phyloP scores from a whole-genome alignment of 2,113 vertebrate species.

The Athene cunicularia region DNA sequence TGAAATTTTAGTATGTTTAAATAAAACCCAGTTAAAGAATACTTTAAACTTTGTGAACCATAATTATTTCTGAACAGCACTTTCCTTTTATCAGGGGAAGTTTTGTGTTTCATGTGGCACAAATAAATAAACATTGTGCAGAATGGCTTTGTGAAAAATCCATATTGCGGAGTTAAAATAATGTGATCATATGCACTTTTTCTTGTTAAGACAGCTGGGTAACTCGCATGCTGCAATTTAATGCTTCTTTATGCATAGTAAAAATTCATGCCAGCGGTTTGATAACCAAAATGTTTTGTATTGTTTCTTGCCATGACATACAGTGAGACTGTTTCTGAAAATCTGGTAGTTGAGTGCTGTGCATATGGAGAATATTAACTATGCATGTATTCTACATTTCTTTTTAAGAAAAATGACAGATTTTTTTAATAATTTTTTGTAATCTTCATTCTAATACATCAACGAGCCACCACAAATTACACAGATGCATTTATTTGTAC shows the following conservation, averaged over 20 bases:
- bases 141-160: background rate
- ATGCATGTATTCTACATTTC: background rate
- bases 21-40: background rate
- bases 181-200: background rate
- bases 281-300: background rate
- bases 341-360: background rate
- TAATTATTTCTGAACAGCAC: background rate
- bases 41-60: background rate
- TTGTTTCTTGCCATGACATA: background rate
- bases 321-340: background rate
- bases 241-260: background rate
- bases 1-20: background rate
- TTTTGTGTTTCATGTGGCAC: background rate
- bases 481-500: background rate
- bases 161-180: background rate
- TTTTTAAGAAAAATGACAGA: background rate
- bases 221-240: background rate
- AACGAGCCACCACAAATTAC: background rate
- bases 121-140: background rate
- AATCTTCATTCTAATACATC: background rate
- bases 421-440: background rate
- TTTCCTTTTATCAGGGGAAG: background rate
- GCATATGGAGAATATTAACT: background rate
- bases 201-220: slow-evolving; percentile 1
- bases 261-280: background rate